Percentiles rank a stretch among this genome's conserved stretches.
Conservation (phyloP, 2,888 invertebrate genomes). For the Sphaeridia pumilis region DNA sequence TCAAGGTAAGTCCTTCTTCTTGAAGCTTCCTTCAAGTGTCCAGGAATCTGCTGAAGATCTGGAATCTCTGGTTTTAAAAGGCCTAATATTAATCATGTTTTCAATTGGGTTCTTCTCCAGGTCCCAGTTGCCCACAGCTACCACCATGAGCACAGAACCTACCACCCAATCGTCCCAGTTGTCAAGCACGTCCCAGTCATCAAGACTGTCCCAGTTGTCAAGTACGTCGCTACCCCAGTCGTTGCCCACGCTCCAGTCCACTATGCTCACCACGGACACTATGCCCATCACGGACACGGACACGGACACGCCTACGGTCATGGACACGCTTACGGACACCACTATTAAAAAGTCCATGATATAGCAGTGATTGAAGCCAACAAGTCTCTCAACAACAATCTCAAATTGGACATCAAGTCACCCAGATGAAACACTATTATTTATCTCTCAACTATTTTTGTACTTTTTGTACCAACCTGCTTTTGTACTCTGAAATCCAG, state of each 20-base stretch:
- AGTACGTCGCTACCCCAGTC: constrained; percentile 11
- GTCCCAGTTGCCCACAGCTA: constrained; percentile 33
- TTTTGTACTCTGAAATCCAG: no score
- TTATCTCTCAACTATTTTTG: no score
- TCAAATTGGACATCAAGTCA: no score
- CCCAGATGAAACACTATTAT: no score
- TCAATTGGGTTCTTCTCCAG: constrained; percentile 15
- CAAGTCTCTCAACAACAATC: not conserved
- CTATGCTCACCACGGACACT: constrained; percentile 20
- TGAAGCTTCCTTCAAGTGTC: not conserved
- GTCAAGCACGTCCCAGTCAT: constrained; percentile 31
- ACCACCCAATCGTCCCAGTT: constrained; percentile 34
- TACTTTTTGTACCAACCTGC: no score
- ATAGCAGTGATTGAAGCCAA: not conserved
- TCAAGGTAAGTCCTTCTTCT: constrained; percentile 17
- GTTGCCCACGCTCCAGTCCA: no score
- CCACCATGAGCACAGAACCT: constrained; percentile 34
- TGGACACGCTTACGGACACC: constrained; percentile 15
- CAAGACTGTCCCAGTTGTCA: constrained; percentile 20
- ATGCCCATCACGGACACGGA: constrained; percentile 10
- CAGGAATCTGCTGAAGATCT: not conserved
- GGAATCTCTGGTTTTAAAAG: not conserved
- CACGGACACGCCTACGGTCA: constrained; percentile 18
- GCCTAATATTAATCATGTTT: not conserved
- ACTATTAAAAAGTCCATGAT: not conserved